Base-by-base conservation (phyloP, 2,797 vertebrate genomes). In the Mycteria americana region DNA sequence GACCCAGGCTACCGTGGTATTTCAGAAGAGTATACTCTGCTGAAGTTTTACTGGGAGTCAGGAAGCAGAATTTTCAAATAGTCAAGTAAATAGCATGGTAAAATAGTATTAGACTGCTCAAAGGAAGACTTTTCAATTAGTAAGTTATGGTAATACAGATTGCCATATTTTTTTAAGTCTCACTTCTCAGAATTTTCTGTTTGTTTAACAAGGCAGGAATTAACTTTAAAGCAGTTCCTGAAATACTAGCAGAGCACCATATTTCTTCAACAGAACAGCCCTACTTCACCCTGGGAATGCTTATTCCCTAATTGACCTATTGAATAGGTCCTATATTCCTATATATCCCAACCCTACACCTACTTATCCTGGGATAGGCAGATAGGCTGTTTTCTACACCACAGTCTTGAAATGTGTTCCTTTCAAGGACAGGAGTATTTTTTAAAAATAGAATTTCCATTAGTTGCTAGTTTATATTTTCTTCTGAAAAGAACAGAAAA, bases 121-220 rank as follows among this genome's bases (percentile, higher is more conserved):
- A 14, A 83, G 28, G 30, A 62, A 6, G 45, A 70, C 8, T 85
- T 56, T 41, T 68, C 57, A 18, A 17, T 60, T 25, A 74, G 6
- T 28, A 88, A 64, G 3, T 77, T 56, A 23, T 0, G 21, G 54
- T 41, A 46, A 45, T n/a, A 67, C 0, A 63, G 7, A 67, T 1
- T 22, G 30, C 7, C 24, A 2, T 0, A 0, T 24, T 80, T 54
- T 78, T 74, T 59, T n/a, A 46, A 56, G 25, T 45, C 22, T 94
- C 48, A 64, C 24, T 83, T 77, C 23, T 57, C 45, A 53, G 35
- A 89, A 70, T 43, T 74, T 74, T 69, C 85, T 54, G 25, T 68
- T 93, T 46, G 14, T 6, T 48, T 14, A 69, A 65, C 24, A 60
- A 9, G 28, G 53, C 37, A 56, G 24, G 53, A 89, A 65, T 28